Conservation (phyloP, 2,888 invertebrate genomes). For the Watsonalla cultraria region DNA sequence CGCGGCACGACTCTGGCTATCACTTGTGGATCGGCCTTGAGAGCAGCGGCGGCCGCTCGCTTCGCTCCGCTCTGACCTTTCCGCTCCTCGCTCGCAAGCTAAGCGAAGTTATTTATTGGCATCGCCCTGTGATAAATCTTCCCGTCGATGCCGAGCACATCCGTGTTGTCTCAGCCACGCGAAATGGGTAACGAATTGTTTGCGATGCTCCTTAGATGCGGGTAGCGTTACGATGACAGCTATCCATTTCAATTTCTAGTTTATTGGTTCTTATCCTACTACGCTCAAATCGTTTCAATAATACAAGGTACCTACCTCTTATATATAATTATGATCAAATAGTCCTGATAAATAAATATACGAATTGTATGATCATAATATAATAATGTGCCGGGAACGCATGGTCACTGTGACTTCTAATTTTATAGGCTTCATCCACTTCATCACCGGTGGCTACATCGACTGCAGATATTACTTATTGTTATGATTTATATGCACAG, state of each 20-base stretch:
- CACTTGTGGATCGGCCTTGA: conserved; percentile 67
- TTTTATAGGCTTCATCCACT: too few relatives aligned
- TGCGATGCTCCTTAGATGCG: conserved; percentile 26
- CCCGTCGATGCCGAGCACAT: conserved; percentile 52
- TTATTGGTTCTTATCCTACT: conserved; percentile 14
- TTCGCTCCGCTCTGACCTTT: conserved; percentile 45
- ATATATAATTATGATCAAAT: too few relatives aligned
- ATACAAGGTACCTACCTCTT: conserved; percentile 3
- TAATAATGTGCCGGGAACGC: too few relatives aligned
- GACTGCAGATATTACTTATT: too few relatives aligned
- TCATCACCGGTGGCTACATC: too few relatives aligned
- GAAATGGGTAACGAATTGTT: conserved; percentile 38
- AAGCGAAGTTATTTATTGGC: conserved; percentile 57
- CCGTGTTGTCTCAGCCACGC: conserved; percentile 49
- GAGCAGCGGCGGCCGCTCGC: conserved; percentile 38
- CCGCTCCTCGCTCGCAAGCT: conserved; percentile 41
- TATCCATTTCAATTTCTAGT: conserved; percentile 15
- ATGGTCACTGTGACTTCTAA: too few relatives aligned
- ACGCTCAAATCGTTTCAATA: conserved; percentile 1
- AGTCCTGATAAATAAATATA: too few relatives aligned
- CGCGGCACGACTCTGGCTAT: conserved; percentile 50
- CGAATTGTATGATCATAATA: too few relatives aligned
- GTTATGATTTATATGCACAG: too few relatives aligned
- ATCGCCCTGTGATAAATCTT: conserved; percentile 57
- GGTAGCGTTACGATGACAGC: conserved; percentile 24